Conservation (phyloP, 2,113 vertebrate genomes). For the Motacilla alba region DNA sequence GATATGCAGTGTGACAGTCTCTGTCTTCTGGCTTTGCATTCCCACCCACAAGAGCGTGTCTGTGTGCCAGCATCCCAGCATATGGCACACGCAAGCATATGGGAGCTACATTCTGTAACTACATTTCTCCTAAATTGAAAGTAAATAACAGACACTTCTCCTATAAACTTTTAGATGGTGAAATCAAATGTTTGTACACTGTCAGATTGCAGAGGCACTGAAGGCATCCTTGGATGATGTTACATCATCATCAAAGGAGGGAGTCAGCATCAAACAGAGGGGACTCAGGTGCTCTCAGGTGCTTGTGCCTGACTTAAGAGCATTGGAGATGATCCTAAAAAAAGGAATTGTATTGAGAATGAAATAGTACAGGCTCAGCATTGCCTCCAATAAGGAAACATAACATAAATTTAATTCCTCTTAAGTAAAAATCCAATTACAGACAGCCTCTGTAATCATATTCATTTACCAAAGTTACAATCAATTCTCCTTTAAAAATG, state of each 20-base stretch:
- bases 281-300: not conserved
- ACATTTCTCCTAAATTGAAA: slow-evolving; percentile 14
- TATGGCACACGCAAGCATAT: slow-evolving; percentile 3
- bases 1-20: not conserved
- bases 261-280: not conserved
- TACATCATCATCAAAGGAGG: not conserved
- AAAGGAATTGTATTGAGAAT: not conserved
- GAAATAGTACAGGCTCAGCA: not conserved
- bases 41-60: not conserved
- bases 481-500: slow-evolving; percentile 24
- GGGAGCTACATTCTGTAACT: slow-evolving; percentile 33
- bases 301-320: not conserved
- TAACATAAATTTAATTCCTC: slow-evolving; percentile 12
- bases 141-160: slow-evolving; percentile 18
- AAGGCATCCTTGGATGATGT: not conserved
- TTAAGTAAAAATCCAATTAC: slow-evolving; percentile 30
- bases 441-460: not conserved
- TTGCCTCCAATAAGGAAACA: not conserved
- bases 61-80: not conserved
- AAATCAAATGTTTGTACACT: slow-evolving; percentile 8
- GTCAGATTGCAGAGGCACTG: not conserved
- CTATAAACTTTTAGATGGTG: slow-evolving; percentile 32
- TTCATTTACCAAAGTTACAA: slow-evolving; percentile 33
- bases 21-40: not conserved
- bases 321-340: not conserved